phyloP scores from a whole-genome alignment of 2,113 vertebrate species.

The Trichechus manatus region DNA sequence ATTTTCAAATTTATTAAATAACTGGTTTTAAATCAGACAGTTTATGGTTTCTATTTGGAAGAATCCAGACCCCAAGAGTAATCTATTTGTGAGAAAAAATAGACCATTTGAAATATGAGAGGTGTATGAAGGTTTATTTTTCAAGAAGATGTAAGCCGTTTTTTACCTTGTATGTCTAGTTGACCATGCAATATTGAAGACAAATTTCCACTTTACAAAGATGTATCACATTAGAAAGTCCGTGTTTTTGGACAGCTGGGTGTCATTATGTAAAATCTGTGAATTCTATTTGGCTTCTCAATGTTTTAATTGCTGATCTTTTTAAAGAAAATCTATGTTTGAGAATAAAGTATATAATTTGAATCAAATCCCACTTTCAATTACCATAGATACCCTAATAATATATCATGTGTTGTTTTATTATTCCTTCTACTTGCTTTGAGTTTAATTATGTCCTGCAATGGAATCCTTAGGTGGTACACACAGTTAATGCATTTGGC shows the following conservation, averaged over 20 bases:
- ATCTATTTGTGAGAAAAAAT: background rate
- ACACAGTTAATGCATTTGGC: background rate
- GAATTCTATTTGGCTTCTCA: conserved; percentile 26
- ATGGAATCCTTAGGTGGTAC: background rate
- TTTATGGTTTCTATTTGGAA: background rate
- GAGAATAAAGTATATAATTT: conserved; percentile 33
- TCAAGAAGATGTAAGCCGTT: background rate
- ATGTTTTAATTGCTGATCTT: background rate
- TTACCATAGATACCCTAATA: background rate
- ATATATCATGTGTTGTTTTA: no score
- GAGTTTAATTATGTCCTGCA: background rate
- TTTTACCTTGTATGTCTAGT: background rate
- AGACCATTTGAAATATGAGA: background rate
- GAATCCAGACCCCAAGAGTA: background rate
- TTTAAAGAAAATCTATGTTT: background rate
- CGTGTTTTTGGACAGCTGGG: background rate
- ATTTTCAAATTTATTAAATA: conserved; percentile 46
- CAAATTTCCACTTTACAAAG: background rate
- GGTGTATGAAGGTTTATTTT: conserved; percentile 15
- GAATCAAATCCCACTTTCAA: background rate
- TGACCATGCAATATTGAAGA: background rate
- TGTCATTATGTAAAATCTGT: background rate
- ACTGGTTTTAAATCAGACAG: conserved; percentile 24
- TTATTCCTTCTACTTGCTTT: background rate
- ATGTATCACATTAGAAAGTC: background rate